Conservation (phyloP, 2,797 vertebrate species). For the Staurois parvus region DNA sequence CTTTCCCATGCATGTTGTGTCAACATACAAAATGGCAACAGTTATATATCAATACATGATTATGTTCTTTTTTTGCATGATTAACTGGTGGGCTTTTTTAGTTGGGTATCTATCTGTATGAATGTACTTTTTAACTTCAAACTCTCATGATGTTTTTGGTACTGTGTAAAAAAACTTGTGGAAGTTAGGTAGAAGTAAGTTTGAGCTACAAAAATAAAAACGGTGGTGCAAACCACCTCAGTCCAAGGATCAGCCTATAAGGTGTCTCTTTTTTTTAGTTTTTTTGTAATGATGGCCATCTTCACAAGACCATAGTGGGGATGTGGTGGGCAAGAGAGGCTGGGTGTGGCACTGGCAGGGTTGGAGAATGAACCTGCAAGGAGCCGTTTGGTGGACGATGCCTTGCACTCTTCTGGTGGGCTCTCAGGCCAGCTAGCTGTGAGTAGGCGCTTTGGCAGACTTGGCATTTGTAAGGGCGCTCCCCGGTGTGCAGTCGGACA, state of each 20-base stretch:
- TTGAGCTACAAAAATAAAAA: constrained; percentile 19
- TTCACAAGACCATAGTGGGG: constrained; percentile 93
- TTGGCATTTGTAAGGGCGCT: constrained; percentile 96
- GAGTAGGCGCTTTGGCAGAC: constrained; percentile 98
- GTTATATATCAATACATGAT: neutral
- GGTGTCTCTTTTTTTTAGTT: neutral
- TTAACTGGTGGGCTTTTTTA: neutral
- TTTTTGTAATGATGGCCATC: neutral
- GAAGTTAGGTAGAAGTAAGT: neutral
- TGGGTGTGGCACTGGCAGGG: constrained; percentile 79
- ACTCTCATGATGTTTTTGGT: neutral
- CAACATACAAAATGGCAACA: neutral
- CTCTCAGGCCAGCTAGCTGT: constrained; percentile 93
- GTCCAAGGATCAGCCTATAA: constrained; percentile 4
- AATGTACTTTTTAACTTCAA: neutral
- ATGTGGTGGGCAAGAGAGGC: constrained; percentile 88
- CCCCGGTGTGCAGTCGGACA: constrained; percentile 95
- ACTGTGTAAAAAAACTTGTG: neutral
- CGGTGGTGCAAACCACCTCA: neutral
- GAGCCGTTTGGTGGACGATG: constrained; percentile 84
- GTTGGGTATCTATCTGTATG: neutral
- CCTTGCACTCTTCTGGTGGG: constrained; percentile 95
- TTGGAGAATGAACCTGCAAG: constrained; percentile 79
- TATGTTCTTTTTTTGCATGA: neutral
- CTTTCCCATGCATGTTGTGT: neutral